Conservation (phyloP, 2,888 invertebrate genomes). For the Chouioia cunea region DNA sequence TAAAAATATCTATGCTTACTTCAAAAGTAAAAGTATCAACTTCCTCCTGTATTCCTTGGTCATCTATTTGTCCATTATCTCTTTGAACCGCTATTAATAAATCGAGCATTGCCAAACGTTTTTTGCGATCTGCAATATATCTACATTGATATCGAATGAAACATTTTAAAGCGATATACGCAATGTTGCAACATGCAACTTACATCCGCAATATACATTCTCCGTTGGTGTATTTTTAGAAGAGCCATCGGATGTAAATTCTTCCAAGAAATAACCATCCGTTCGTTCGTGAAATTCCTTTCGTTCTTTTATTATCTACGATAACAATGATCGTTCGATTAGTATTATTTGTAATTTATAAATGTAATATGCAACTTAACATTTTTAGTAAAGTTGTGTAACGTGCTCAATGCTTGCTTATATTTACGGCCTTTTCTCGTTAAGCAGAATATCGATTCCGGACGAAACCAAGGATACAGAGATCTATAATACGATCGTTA, state of each 20-base stretch:
- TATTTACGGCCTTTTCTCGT: conserved; percentile 71
- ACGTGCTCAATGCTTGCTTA: conserved; percentile 65
- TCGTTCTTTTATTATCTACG: conserved; percentile 57
- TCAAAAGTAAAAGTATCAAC: conserved; percentile 63
- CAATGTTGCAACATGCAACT: neutral
- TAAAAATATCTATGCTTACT: conserved; percentile 38
- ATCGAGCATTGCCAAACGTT: conserved; percentile 60
- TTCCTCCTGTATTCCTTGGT: conserved; percentile 61
- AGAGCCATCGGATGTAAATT: conserved; percentile 28
- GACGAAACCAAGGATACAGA: conserved; percentile 73
- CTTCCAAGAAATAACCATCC: conserved; percentile 46
- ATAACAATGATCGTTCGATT: neutral
- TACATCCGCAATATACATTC: conserved; percentile 25
- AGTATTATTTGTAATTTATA: neutral
- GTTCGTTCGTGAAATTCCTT: conserved; percentile 55
- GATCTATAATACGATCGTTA: conserved; percentile 55
- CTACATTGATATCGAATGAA: neutral
- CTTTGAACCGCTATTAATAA: conserved; percentile 56
- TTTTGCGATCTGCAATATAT: conserved; percentile 46
- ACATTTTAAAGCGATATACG: neutral
- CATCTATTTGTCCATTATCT: conserved; percentile 52
- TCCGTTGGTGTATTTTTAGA: conserved; percentile 12
- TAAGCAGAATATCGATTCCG: conserved; percentile 72
- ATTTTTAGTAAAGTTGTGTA: conserved; percentile 72
- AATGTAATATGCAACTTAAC: conserved; percentile 58